These are phyloP conservation scores for Melanchra persicariae DNA, from an alignment of 2,888 invertebrate species.

Conservation along the genomic window DNA sequence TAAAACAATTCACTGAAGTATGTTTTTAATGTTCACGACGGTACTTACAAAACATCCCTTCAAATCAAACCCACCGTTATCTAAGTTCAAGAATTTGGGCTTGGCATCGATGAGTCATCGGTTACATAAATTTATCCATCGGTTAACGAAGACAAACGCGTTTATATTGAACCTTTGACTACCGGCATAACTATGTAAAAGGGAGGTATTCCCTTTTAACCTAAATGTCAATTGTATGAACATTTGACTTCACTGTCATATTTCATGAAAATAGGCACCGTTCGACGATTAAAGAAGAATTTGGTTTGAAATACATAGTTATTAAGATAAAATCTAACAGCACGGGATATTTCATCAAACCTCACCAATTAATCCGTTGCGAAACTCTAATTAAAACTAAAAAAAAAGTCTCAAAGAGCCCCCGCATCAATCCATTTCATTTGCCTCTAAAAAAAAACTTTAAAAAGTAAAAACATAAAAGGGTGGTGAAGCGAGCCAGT, in stretches of 20 bases:
- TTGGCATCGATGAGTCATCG: slow-evolving; percentile 56
- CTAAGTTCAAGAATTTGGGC: slow-evolving; percentile 55
- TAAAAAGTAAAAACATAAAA: slow-evolving; percentile 68
- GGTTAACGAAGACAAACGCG: slow-evolving; percentile 41
- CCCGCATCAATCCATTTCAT: slow-evolving; percentile 65
- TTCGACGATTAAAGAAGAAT: slow-evolving; percentile 1
- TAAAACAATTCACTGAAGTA: too few species aligned
- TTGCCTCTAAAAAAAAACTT: slow-evolving; percentile 57
- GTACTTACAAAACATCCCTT: slow-evolving; percentile 6
- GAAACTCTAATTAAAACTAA: slow-evolving; percentile 55
- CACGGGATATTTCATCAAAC: slow-evolving; percentile 39
- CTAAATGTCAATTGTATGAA: slow-evolving; percentile 53
- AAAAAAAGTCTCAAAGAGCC: slow-evolving; percentile 37
- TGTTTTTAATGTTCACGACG: too few species aligned
- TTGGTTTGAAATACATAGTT: neutral
- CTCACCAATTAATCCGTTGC: slow-evolving; percentile 29
- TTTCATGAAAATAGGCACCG: slow-evolving; percentile 4
- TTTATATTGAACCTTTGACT: slow-evolving; percentile 37
- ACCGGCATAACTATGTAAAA: slow-evolving; percentile 25
- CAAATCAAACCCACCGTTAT: neutral
- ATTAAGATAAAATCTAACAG: slow-evolving; percentile 16
- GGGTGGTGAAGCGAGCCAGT: slow-evolving; percentile 65
- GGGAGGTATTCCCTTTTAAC: slow-evolving; percentile 25
- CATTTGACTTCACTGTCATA: slow-evolving; percentile 31
- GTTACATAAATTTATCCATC: slow-evolving; percentile 53